A percentile compares a stretch with the other conserved stretches of the same genome.
phyloP scores from a whole-genome alignment of 2,888 invertebrate genomes.

The Priocnemis perturbator region DNA sequence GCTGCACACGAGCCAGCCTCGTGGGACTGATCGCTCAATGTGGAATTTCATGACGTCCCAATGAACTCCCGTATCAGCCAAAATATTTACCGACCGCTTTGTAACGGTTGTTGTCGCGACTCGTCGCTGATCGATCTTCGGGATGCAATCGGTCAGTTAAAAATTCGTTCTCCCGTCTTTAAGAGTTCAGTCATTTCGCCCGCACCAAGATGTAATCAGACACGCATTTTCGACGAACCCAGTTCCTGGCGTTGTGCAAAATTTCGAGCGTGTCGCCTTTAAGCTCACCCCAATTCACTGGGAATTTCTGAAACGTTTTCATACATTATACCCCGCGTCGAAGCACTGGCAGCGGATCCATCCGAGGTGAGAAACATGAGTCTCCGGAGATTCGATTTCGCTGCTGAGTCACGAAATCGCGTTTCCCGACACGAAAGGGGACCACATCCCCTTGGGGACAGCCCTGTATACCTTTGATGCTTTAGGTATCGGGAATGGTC shows the following conservation, averaged over 20 bases:
- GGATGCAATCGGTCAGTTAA: too few species aligned
- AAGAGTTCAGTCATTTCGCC: too few species aligned
- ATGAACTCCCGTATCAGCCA: background rate
- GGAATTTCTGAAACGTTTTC: conserved; percentile 1
- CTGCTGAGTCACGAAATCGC: conserved; percentile 70
- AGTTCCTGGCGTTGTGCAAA: too few species aligned
- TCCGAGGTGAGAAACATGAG: conserved; percentile 63
- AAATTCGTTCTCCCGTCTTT: too few species aligned
- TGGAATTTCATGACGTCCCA: too few species aligned
- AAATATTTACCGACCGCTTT: conserved; percentile 4
- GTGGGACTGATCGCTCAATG: too few species aligned
- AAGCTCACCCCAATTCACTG: conserved; percentile 1
- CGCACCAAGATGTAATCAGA: too few species aligned
- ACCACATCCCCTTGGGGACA: conserved; percentile 51
- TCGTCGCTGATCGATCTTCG: too few species aligned
- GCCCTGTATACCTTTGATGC: conserved; percentile 39
- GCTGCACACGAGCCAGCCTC: too few species aligned
- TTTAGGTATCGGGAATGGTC: conserved; percentile 41
- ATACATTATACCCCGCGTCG: conserved; percentile 15
- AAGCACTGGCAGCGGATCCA: conserved; percentile 58
- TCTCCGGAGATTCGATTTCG: conserved; percentile 67
- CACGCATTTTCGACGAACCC: too few species aligned
- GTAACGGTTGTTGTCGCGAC: background rate
- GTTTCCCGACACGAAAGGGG: conserved; percentile 58
- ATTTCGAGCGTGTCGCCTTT: too few species aligned